Evolutionary conservation across 2,113 vertebrate species (phyloP), one percentile per base, ranked within the genome.

Genomic region (Xiphophorus couchianus): DNA sequence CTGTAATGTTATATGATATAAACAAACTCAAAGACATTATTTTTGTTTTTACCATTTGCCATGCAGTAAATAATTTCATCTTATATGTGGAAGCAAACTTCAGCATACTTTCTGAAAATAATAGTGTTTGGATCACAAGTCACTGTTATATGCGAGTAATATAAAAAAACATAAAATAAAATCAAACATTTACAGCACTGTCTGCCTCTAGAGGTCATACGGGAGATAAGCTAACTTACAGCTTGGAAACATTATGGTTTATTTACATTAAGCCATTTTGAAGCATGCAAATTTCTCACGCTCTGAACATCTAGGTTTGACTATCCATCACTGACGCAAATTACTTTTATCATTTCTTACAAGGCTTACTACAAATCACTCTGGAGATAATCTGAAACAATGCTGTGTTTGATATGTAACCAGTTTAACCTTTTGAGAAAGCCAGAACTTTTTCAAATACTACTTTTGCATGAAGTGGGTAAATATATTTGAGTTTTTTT

Each of bases 141-240:
- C 22, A 1, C 25, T 54, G 15, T 25, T 25, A 25, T 6, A 54
- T 54, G 51, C 6, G 15, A 48, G 42, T 48, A 5, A 48, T 17
- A 15, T 4, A 17, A 54, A 22, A 54, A 3, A 8, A 54, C n/a
- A 25, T 10, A 25, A 25, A 25, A 25, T 25, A 7, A 51, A 19
- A 22, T 51, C 17, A 39, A 42, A 42, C 44, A 19, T 54, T 25
- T 25, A 54, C 19, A 9, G 51, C 5, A 22, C 48, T 51, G 4
- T 69, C 0, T 44, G 60, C 73, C 67, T 71, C 82, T 86, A 13
- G 54, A 87, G 71, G 66, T 37, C 33, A 69, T 27, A 70, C 6
- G 10, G 1, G 6, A 14, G 37, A 73, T 19, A 54, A 54, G 22
- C 7, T 7, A 39, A 63, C 29, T 64, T 12, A 31, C 1, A 35